phyloP scores from a whole-genome alignment of 1,140 invertebrate genomes.

The Pantala flavescens region DNA sequence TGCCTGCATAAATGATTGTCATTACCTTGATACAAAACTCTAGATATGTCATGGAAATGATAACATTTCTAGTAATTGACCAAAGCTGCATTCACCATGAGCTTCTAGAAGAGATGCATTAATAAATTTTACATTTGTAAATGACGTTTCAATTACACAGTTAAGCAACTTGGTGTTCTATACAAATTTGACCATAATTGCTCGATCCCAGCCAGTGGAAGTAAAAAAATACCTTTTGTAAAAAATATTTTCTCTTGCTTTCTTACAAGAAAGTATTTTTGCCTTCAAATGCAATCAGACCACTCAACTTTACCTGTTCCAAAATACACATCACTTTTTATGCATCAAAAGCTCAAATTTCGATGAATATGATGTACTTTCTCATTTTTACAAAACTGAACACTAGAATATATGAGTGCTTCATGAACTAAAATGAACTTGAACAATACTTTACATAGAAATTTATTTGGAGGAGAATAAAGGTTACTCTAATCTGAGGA shows the following conservation, averaged over 20 bases:
- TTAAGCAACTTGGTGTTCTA: neutral
- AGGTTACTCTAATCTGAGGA: conserved; percentile 1
- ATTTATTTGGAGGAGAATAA: neutral
- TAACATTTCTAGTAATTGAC: neutral
- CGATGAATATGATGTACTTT: neutral
- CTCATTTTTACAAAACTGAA: conserved; percentile 2
- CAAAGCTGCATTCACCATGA: neutral
- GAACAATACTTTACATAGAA: neutral
- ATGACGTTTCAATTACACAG: neutral
- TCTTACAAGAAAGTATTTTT: neutral
- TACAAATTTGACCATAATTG: neutral
- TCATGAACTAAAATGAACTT: neutral
- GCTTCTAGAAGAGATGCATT: neutral
- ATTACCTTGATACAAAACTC: neutral
- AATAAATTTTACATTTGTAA: neutral
- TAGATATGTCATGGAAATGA: conserved; percentile 10
- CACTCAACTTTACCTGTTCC: neutral
- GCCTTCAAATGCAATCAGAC: neutral
- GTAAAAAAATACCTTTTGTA: neutral
- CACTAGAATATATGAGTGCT: neutral
- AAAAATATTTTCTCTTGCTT: neutral
- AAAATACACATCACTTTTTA: conserved; percentile 5
- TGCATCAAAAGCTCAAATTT: neutral
- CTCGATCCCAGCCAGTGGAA: neutral
- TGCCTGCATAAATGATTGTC: neutral